Percentiles rank a stretch among this genome's conserved stretches.
Evolutionary conservation across 2,797 vertebrate species (phyloP).

Genomic region (Pseudochirops cupreus): DNA sequence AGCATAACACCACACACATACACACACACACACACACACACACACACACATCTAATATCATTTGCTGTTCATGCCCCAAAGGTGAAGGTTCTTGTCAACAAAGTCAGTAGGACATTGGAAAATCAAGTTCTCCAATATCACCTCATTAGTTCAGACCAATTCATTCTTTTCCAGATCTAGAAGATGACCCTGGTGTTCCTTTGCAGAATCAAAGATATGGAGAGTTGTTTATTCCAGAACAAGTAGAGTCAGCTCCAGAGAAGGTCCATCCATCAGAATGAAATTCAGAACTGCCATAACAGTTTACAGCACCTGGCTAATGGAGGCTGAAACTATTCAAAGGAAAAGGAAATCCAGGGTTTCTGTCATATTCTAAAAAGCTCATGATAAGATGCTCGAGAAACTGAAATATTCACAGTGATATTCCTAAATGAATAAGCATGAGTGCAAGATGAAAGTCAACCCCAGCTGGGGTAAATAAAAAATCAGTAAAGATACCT

Average conservation of each 20-base stretch:
- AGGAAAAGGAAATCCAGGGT: neutral
- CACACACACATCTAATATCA: neutral
- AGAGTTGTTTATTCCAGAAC: neutral
- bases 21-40: neutral
- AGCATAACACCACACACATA: neutral
- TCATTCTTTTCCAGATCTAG: neutral
- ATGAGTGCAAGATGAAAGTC: too few relatives aligned
- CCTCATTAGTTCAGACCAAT: neutral
- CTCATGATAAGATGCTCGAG: neutral
- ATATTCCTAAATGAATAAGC: neutral
- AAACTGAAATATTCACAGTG: neutral
- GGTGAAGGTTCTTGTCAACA: neutral
- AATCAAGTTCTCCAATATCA: neutral
- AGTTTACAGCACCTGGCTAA: neutral
- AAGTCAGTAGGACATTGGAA: neutral
- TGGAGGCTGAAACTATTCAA: neutral
- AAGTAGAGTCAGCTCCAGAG: neutral
- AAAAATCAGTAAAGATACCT: too few relatives aligned
- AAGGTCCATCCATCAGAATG: neutral
- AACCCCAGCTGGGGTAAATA: too few relatives aligned
- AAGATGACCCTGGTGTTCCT: neutral
- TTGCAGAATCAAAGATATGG: neutral
- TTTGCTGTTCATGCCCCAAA: neutral
- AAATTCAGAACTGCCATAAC: neutral
- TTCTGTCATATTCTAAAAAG: neutral